Percentiles rank a stretch among this genome's conserved stretches.
These are phyloP conservation scores for Brachyhypopomus gauderio DNA, from an alignment of 2,113 vertebrate genomes.

Conservation along the genomic window DNA sequence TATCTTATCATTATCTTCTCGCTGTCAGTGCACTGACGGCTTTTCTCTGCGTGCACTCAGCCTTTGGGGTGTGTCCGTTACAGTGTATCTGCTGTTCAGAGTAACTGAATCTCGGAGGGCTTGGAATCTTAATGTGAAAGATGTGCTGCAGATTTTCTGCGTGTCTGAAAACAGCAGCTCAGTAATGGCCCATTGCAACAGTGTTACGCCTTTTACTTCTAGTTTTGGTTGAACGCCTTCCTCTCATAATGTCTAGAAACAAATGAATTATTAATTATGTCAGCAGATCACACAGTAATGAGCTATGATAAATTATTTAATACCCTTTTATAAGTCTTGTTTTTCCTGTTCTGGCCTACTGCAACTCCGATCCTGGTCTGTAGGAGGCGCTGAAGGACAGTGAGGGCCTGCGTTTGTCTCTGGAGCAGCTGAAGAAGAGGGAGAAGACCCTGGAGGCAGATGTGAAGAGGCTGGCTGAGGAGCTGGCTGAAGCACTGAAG, in stretches of 20 bases:
- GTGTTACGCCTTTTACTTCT: neutral
- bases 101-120: neutral
- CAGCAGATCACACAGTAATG: neutral
- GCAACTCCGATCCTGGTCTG: slow-evolving; percentile 16
- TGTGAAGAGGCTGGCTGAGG: slow-evolving; percentile 69
- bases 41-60: neutral
- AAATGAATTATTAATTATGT: neutral
- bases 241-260: neutral
- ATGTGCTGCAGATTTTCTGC: neutral
- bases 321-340: neutral
- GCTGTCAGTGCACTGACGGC: neutral
- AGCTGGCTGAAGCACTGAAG: slow-evolving; percentile 66
- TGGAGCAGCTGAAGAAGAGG: slow-evolving; percentile 74
- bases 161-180: no score
- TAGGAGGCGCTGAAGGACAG: slow-evolving; percentile 71
- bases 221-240: neutral
- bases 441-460: slow-evolving; percentile 71
- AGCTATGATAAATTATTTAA: neutral
- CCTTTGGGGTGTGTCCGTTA: neutral
- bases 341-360: neutral
- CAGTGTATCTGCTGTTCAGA: slow-evolving; percentile 5
- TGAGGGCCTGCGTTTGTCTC: slow-evolving; percentile 62
- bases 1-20: slow-evolving; percentile 19
- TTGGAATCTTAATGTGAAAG: slow-evolving; percentile 9
- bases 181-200: neutral